Conservation (phyloP, 2,113 vertebrate species). For the Progne subis region DNA sequence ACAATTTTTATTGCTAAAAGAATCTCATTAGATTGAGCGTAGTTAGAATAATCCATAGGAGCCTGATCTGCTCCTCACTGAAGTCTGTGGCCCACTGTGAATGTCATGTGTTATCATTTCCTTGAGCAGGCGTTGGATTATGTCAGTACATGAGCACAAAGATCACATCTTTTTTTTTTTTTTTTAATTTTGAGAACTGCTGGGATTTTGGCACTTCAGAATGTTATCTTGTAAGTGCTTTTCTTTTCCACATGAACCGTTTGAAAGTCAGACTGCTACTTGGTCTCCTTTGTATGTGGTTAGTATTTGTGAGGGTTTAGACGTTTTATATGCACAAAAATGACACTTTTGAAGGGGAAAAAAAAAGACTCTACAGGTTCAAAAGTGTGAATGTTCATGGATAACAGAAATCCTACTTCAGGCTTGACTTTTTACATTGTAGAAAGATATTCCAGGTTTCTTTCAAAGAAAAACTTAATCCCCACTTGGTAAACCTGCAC, state of each 20-base stretch:
- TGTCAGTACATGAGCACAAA: background rate
- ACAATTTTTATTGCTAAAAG: background rate
- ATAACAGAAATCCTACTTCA: background rate
- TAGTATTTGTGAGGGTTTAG: background rate
- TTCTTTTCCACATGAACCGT: background rate
- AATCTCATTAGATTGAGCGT: background rate
- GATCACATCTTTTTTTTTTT: background rate
- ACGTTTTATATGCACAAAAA: background rate
- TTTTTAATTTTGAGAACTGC: background rate
- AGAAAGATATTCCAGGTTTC: background rate
- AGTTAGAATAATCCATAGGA: background rate
- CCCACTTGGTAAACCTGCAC: background rate
- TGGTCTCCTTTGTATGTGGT: background rate
- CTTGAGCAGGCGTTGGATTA: background rate
- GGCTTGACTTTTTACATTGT: background rate
- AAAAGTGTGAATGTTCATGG: background rate
- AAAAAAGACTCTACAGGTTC: background rate
- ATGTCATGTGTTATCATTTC: background rate
- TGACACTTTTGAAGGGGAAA: background rate
- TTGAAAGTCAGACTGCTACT: background rate
- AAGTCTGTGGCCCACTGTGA: background rate
- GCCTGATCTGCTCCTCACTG: background rate
- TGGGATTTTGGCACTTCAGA: background rate
- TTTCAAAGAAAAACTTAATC: background rate
- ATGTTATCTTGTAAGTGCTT: background rate